Conservation (phyloP, 2,113 vertebrate genomes). For the Peucedramus taeniatus region DNA sequence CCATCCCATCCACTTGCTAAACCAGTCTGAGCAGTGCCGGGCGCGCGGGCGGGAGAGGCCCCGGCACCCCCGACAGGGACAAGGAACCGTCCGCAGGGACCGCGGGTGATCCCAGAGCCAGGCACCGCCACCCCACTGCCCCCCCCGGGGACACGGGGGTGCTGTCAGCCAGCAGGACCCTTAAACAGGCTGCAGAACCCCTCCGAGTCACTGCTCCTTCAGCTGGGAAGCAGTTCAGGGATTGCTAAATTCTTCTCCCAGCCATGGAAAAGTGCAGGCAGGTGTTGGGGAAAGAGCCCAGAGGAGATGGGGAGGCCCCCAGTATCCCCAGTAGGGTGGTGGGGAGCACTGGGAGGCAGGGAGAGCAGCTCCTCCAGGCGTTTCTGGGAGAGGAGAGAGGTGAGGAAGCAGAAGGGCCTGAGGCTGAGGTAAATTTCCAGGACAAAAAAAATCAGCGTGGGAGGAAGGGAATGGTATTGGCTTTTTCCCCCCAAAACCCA, state of each 20-base stretch:
- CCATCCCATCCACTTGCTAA: conserved; percentile 18
- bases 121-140: neutral
- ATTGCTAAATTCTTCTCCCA: neutral
- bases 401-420: neutral
- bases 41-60: neutral
- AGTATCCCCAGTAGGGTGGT: rapidly evolving
- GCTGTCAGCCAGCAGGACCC: neutral
- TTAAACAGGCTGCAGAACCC: neutral
- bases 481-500: rapidly evolving
- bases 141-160: neutral
- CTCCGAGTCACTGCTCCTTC: rapidly evolving
- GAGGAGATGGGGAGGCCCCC: neutral
- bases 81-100: rapidly evolving
- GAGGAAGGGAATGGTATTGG: neutral
- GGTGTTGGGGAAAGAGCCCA: neutral
- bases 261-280: neutral
- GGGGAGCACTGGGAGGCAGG: neutral
- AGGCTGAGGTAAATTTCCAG: neutral
- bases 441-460: neutral
- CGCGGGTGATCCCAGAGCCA: neutral
- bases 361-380: neutral
- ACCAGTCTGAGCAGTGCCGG: conserved; percentile 35
- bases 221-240: neutral
- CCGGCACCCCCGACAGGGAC: neutral
- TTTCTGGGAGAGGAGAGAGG: neutral